Evolutionary conservation across 2,888 invertebrate genomes (phyloP).

Genomic region (Scaptomyza polygonia): DNA sequence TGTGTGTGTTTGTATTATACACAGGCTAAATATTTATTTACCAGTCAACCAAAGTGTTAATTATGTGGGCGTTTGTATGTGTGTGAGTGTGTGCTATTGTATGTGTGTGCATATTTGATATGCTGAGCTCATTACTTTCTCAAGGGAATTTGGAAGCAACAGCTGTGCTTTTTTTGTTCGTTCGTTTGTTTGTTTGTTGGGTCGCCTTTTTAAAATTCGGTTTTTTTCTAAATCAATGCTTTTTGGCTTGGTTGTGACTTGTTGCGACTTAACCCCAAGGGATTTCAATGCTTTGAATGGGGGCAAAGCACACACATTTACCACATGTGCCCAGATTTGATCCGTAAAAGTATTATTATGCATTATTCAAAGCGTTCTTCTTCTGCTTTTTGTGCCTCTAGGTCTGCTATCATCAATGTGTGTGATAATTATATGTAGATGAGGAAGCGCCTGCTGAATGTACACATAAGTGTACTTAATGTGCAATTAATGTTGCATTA

Average conservation of each 20-base stretch:
- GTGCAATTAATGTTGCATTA: slow-evolving; percentile 44
- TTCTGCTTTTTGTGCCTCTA: neutral
- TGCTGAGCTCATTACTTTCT: slow-evolving; percentile 69
- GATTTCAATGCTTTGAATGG: too few relatives aligned
- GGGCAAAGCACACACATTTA: too few relatives aligned
- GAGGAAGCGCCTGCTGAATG: too few relatives aligned
- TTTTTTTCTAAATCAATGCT: slow-evolving; percentile 3
- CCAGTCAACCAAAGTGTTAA: slow-evolving; percentile 71
- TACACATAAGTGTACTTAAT: slow-evolving; percentile 11
- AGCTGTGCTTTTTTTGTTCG: slow-evolving; percentile 35
- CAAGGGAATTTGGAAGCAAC: slow-evolving; percentile 45
- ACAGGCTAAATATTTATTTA: slow-evolving; percentile 72
- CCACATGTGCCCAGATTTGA: slow-evolving; percentile 1
- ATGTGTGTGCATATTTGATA: slow-evolving; percentile 38
- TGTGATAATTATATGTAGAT: slow-evolving; percentile 17
- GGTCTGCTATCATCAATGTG: slow-evolving; percentile 40
- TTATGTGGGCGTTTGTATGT: slow-evolving; percentile 58
- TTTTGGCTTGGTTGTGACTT: slow-evolving; percentile 2
- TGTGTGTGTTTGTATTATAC: slow-evolving; percentile 19
- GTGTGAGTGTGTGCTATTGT: slow-evolving; percentile 2
- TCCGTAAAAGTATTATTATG: neutral
- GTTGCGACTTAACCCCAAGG: slow-evolving; percentile 2
- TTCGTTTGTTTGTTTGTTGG: neutral
- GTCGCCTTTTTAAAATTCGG: slow-evolving; percentile 8
- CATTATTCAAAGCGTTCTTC: slow-evolving; percentile 6